phyloP scores from a whole-genome alignment of 2,797 vertebrate genomes.

The Erethizon dorsatum region DNA sequence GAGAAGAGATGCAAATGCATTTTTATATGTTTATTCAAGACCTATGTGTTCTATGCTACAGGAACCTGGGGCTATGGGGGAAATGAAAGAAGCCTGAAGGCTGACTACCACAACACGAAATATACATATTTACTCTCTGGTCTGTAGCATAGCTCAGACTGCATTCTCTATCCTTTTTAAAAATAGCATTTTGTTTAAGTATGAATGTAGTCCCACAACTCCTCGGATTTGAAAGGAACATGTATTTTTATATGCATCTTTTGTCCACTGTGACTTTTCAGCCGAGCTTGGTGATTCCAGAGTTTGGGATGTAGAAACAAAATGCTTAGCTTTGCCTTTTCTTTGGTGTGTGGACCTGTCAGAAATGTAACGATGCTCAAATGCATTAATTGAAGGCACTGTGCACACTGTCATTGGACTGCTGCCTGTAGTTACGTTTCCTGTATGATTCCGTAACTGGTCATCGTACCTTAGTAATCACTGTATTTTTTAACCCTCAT shows the following conservation, averaged over 20 bases:
- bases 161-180: slow-evolving; percentile 85
- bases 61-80: slow-evolving; percentile 79
- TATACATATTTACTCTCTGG: slow-evolving; percentile 82
- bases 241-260: slow-evolving; percentile 94
- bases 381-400: slow-evolving; percentile 90
- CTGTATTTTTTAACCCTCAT: slow-evolving; percentile 93
- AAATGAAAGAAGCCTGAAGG: slow-evolving; percentile 82
- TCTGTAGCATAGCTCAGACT: slow-evolving; percentile 88
- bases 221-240: slow-evolving; percentile 89
- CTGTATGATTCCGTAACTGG: slow-evolving; percentile 87
- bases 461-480: slow-evolving; percentile 93
- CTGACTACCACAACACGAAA: slow-evolving; percentile 89
- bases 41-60: slow-evolving; percentile 79
- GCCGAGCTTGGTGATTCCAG: slow-evolving; percentile 88
- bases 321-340: slow-evolving; percentile 90
- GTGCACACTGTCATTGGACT: slow-evolving; percentile 90
- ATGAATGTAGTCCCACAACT: slow-evolving; percentile 89
- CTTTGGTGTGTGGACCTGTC: slow-evolving; percentile 85
- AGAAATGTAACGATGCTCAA: slow-evolving; percentile 89
- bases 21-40: slow-evolving; percentile 78
- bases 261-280: slow-evolving; percentile 95
- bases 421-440: slow-evolving; percentile 88
- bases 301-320: slow-evolving; percentile 89
- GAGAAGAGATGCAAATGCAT: slow-evolving; percentile 68
- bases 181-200: slow-evolving; percentile 88